Conservation (phyloP, 2,888 invertebrate genomes). For the Dyspetes luteomarginatus region DNA sequence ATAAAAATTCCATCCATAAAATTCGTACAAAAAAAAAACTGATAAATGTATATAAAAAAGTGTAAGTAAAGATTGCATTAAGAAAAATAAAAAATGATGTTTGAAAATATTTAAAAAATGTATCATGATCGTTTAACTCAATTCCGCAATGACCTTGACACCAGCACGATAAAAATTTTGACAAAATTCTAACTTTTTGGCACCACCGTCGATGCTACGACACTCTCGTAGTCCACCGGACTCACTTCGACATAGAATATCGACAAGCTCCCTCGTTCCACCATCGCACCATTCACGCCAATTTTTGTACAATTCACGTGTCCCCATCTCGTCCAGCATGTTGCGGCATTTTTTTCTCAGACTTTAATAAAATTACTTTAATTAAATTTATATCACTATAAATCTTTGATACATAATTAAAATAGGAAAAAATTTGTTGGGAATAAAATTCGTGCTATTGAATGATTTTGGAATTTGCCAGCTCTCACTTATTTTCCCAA, state of each 20-base stretch:
- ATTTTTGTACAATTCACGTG: conserved; percentile 71
- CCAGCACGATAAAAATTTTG: conserved; percentile 47
- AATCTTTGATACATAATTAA: not conserved
- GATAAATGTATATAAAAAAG: not conserved
- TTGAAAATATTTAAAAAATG: not conserved
- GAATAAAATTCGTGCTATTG: not conserved
- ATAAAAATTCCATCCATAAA: no score
- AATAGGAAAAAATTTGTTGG: no score
- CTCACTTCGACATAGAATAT: conserved; percentile 74
- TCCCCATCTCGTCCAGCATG: conserved; percentile 72
- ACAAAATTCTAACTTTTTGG: conserved; percentile 8
- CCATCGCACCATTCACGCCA: conserved; percentile 72
- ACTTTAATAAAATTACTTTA: conserved; percentile 64
- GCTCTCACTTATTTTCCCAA: conserved; percentile 75
- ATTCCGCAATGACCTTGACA: conserved; percentile 59
- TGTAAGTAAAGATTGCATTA: no score
- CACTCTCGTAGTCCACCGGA: conserved; percentile 64
- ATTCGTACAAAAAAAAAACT: no score
- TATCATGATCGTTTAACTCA: conserved; percentile 42
- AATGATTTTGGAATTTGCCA: not conserved
- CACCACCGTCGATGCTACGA: conserved; percentile 54
- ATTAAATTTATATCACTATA: not conserved
- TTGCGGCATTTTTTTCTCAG: conserved; percentile 75
- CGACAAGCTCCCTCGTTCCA: conserved; percentile 60
- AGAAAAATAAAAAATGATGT: not conserved